Base-by-base conservation (phyloP, 2,888 invertebrate species). In the Agriotes lineatus region DNA sequence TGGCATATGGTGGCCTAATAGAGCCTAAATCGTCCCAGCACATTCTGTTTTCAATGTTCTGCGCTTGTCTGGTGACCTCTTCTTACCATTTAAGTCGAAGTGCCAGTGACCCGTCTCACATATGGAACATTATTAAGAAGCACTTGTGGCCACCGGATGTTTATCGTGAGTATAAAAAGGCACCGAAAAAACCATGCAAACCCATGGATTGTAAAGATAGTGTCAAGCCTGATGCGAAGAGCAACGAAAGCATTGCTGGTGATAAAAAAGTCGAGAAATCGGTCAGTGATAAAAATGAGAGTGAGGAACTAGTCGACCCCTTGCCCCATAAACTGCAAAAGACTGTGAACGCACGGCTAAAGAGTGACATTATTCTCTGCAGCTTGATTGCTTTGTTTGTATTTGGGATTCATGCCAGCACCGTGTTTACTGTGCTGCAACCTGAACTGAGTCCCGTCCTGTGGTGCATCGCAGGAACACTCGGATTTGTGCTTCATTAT, bases 1-100 rank as follows among this genome's bases (percentile, higher is more conserved):
- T 96, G 72, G 93, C 94, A 0, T 96, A 94, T 79, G 95, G 95
- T 52, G 96, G 94, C 0, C 85, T 97, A 25, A 90, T 91, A 58
- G 96, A 96, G 82, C 89, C 91, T 39, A 91, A 94, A 82, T 90
- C 92, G 69, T 93, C 96, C 0, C 96, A 96, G 80, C 96, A 97
- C 79, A 91, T 97, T 59, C 86, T 97, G 1, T 98, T 98, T 83
- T 98, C 98, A 0, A 94, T 98, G 76, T 98, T 96, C 83, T 95
- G 95, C 81, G 96, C 95, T 5, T 87, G 97, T 50, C 86, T 97
- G 2, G 93, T 97, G 0, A 91, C 97, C 0, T 87, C 94, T 57
- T 92, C 95, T 1, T 99, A 98, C 82, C 96, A 98, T 82, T 86
- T 99, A 58, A 97, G 97, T 80, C 88, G 99, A 61, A 93, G 93